Evolutionary conservation across 2,888 invertebrate species (phyloP), one percentile per base, ranked within the genome.

Genomic region (Pantelozetes paolii): DNA sequence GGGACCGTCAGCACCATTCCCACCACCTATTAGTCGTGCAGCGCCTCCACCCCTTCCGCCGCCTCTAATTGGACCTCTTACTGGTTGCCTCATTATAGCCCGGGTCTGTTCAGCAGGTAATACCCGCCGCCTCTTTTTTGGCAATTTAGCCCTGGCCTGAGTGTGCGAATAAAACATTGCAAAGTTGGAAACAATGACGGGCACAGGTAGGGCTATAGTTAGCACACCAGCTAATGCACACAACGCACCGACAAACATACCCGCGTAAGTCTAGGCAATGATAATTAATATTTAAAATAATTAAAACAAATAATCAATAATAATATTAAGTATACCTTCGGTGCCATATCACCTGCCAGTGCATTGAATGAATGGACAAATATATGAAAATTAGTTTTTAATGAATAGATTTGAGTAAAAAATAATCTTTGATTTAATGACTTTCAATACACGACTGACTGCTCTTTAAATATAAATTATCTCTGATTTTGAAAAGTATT

Each of bases 101-200:
- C 70, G 85, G 30, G 92, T 89, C 79, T 93, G 94, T 83, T 98
- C 98, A 76, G 97, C 95, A 75, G 96, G 96, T 82, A 98, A 86
- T 78, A 99, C 97, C 82, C 97, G 88, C 84, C 99, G 87, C 79
- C 98, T 86, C 85, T 97, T 97, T 87, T 99, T 99, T 77, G 99
- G 99, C 84, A 99, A 87, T 85, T 99, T 99, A 77, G 97, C 96
- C 81, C 99, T 87, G 78, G 99, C 99, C 87, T 97, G 86, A n/a
- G 86, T 85, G 80, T 86, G 86, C 28, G 85, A 85, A 79, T 86
- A 86, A 81, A 84, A 86, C 81, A 86, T 84, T 48, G 86, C 84
- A 85, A 99, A 99, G 86, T 99, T 99, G 84, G 94, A 95, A 79
- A 99, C 98, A 82, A 99, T 99, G 84, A 99, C 98, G 80, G 98